Conservation (phyloP, 1,140 invertebrate genomes). For the Hyphantria cunea region DNA sequence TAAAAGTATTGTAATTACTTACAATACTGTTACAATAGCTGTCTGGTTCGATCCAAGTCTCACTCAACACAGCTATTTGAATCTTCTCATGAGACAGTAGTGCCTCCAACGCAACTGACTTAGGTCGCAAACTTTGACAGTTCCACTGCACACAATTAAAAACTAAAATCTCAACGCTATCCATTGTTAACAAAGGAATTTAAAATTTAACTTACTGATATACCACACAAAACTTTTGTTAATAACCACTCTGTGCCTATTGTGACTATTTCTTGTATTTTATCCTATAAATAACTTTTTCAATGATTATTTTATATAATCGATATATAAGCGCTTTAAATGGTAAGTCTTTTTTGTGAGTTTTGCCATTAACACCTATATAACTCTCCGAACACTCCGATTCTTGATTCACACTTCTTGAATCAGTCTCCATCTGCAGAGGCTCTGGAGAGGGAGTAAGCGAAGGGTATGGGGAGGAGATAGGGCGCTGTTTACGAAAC, state of each 20-base stretch:
- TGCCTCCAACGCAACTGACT: slow-evolving; percentile 10
- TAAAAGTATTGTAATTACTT: slow-evolving; percentile 18
- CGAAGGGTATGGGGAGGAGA: neutral
- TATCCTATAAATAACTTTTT: neutral
- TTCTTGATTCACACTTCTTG: neutral
- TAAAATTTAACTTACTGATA: slow-evolving; percentile 3
- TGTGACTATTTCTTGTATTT: neutral
- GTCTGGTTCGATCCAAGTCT: slow-evolving; percentile 29
- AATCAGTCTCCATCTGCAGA: neutral
- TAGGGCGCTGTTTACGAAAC: neutral
- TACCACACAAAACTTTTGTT: neutral
- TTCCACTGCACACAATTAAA: slow-evolving; percentile 31
- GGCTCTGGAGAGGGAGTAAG: neutral
- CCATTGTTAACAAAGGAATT: neutral
- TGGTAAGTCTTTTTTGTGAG: neutral
- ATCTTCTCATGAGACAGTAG: slow-evolving; percentile 25
- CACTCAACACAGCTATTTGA: slow-evolving; percentile 22
- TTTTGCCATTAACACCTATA: neutral
- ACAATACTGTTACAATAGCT: slow-evolving; percentile 14
- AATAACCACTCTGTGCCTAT: neutral
- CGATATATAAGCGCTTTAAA: neutral
- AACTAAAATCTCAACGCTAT: neutral
- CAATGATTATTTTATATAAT: neutral
- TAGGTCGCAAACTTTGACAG: slow-evolving; percentile 24
- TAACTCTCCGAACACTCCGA: neutral